Conservation (phyloP, 1,140 invertebrate species). For the Gryllus bimaculatus region DNA sequence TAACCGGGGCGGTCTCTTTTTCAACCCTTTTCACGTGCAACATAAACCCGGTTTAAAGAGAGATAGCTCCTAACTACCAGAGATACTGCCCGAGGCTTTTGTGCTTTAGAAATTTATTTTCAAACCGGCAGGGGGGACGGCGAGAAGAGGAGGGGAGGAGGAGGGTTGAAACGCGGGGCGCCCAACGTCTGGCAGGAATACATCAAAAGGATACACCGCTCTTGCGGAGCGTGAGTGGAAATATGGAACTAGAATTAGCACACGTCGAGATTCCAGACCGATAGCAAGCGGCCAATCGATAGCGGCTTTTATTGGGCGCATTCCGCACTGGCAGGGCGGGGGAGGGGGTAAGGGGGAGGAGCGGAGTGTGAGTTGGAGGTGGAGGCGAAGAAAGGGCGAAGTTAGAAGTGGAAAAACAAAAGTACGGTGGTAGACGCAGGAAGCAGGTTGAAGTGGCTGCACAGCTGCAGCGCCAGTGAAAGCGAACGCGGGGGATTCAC, state of each 20-base stretch:
- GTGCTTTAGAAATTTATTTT: conserved; percentile 1
- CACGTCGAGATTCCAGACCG: not conserved
- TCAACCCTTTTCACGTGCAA: not conserved
- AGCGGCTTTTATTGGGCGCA: not conserved
- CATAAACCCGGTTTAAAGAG: not conserved
- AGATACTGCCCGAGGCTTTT: not conserved
- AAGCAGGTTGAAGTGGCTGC: too few species aligned
- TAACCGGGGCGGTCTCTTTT: not conserved
- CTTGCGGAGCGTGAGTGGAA: not conserved
- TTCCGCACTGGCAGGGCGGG: not conserved
- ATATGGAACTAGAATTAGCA: not conserved
- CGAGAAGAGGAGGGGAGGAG: too few species aligned
- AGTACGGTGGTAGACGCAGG: too few species aligned
- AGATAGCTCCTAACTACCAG: not conserved
- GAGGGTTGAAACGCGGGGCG: not conserved
- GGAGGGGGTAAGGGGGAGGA: not conserved
- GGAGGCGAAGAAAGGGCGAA: too few species aligned
- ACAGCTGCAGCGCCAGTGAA: too few species aligned
- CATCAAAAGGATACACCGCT: not conserved
- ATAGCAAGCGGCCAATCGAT: not conserved
- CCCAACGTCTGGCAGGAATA: not conserved
- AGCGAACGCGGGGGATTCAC: too few species aligned
- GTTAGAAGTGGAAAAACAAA: too few species aligned
- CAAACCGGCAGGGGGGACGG: not conserved
- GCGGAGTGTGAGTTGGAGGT: not conserved